phyloP scores from a whole-genome alignment of 2,797 vertebrate genomes.

The Miichthys miiuy region DNA sequence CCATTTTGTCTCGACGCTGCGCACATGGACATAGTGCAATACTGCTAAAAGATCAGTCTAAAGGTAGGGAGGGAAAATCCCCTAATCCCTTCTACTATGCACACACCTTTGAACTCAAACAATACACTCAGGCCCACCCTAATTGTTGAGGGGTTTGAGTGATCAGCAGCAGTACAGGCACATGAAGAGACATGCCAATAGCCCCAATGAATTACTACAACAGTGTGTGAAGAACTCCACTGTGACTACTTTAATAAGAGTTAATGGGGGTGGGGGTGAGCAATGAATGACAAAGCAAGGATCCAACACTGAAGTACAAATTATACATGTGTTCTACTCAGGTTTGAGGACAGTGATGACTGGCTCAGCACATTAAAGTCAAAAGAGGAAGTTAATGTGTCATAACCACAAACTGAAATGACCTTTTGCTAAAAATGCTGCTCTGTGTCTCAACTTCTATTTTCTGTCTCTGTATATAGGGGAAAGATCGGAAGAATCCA shows the following conservation, averaged over 20 bases:
- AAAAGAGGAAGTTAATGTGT: slow-evolving; percentile 23
- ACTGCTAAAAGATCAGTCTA: slow-evolving; percentile 52
- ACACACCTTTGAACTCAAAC: slow-evolving; percentile 76
- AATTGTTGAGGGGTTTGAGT: slow-evolving; percentile 53
- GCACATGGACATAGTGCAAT: slow-evolving; percentile 3
- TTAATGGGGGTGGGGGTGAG: slow-evolving; percentile 19
- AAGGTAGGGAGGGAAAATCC: slow-evolving; percentile 65
- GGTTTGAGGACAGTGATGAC: slow-evolving; percentile 4
- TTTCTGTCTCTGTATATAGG: not conserved
- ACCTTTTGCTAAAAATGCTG: not conserved
- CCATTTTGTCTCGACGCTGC: not conserved
- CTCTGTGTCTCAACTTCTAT: not conserved
- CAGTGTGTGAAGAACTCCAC: slow-evolving; percentile 46
- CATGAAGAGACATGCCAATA: slow-evolving; percentile 68
- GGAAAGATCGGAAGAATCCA: not conserved
- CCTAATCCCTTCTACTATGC: slow-evolving; percentile 64
- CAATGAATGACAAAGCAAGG: slow-evolving; percentile 50
- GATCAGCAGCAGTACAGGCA: slow-evolving; percentile 49
- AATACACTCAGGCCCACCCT: slow-evolving; percentile 69
- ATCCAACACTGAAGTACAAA: slow-evolving; percentile 25
- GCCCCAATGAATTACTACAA: slow-evolving; percentile 48
- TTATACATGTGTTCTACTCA: slow-evolving; percentile 14
- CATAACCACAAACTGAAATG: slow-evolving; percentile 24
- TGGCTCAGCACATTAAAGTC: slow-evolving; percentile 7
- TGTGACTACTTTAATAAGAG: slow-evolving; percentile 33